Percentiles rank a stretch among this genome's conserved stretches.
phyloP scores from a whole-genome alignment of 2,113 vertebrate species.

The Hippoglossus stenolepis region DNA sequence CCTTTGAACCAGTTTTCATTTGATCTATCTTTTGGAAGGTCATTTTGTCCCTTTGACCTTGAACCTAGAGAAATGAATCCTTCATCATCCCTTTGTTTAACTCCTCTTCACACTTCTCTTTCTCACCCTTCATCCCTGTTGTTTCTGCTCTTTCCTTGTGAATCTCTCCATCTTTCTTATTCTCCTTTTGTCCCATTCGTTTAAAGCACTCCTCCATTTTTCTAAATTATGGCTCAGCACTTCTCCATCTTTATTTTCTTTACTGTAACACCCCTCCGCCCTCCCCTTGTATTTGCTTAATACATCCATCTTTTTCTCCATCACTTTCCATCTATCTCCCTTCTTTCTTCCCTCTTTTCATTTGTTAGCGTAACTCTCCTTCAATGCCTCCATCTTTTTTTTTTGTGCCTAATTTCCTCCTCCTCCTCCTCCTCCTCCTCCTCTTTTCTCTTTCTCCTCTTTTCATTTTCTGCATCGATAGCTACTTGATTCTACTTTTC shows the following conservation, averaged over 20 bases:
- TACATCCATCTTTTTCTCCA: conserved; percentile 29
- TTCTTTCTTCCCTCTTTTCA: conserved; percentile 19
- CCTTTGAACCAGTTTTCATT: too few species aligned
- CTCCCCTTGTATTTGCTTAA: conserved; percentile 11
- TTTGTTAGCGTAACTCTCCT: conserved; percentile 40
- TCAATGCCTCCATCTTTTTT: conserved; percentile 38
- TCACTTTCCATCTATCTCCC: conserved; percentile 24
- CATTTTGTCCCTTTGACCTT: not conserved
- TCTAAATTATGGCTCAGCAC: not conserved
- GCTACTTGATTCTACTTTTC: conserved; percentile 85
- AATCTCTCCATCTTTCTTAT: not conserved
- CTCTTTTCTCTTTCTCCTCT: conserved; percentile 68
- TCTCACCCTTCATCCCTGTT: too few species aligned
- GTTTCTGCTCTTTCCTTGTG: not conserved
- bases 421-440: conserved; percentile 33
- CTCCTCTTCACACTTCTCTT: too few species aligned
- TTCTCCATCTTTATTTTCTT: conserved; percentile 27
- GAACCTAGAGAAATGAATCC: not conserved
- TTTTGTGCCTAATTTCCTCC: conserved; percentile 52
- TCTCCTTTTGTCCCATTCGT: not conserved
- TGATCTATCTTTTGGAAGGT: too few species aligned
- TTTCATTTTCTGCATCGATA: conserved; percentile 88
- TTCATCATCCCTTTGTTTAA: too few species aligned
- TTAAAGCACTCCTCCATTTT: not conserved
- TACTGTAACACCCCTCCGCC: conserved; percentile 11